Conservation (phyloP, 2,888 invertebrate species). For the Hartigia nigra region DNA sequence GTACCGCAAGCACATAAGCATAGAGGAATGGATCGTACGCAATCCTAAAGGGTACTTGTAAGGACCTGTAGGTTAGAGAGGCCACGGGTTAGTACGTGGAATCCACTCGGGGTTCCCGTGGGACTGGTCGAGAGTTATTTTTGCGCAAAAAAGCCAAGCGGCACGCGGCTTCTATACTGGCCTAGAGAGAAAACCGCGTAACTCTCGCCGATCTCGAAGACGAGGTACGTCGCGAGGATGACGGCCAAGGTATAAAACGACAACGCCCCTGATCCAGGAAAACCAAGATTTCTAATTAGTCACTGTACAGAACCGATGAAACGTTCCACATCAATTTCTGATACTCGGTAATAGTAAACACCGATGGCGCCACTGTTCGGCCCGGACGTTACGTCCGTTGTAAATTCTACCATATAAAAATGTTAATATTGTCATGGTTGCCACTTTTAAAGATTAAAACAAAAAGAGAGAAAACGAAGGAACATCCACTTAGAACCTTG, state of each 20-base stretch:
- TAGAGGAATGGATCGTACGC: not conserved
- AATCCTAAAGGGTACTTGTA: not conserved
- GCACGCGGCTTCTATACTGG: constrained; percentile 37
- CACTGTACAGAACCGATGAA: not conserved
- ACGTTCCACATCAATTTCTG: not conserved
- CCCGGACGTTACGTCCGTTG: not conserved
- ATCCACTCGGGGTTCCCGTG: constrained; percentile 7
- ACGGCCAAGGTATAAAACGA: constrained; percentile 12
- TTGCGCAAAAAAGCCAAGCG: constrained; percentile 31
- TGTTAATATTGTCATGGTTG: not conserved
- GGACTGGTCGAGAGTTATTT: constrained; percentile 43
- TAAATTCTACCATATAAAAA: not conserved
- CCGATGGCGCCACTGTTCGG: not conserved
- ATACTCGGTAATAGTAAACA: not conserved
- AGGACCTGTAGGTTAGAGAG: not conserved
- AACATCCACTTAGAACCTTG: not conserved
- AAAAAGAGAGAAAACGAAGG: not conserved
- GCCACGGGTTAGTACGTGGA: not conserved
- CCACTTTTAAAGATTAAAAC: not conserved
- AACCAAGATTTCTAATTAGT: constrained; percentile 52
- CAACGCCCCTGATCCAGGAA: constrained; percentile 52
- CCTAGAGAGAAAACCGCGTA: constrained; percentile 45
- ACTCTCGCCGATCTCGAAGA: constrained; percentile 43
- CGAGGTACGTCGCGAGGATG: constrained; percentile 9
- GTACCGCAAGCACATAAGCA: not conserved